Evolutionary conservation across 2,888 invertebrate species (phyloP), one percentile per base, ranked within the genome.

Genomic region (Apantesis nais): DNA sequence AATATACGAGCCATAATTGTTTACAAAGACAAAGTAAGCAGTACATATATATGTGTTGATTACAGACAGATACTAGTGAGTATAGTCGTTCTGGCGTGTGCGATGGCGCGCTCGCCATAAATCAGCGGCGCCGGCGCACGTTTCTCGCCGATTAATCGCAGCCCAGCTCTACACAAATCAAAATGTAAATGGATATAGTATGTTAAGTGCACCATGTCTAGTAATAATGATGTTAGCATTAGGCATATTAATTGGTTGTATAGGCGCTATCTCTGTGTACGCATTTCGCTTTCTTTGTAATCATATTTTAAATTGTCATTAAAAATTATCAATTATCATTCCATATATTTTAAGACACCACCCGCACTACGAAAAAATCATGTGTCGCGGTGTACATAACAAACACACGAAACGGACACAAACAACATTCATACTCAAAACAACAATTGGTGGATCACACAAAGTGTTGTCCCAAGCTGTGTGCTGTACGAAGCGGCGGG

Each of bases 171-270:
- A 91, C 93, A 94, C 94, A 94, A 95, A 95, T 95, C 94, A 95
- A 93, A 93, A 92, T 93, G 94, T 93, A 94, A 94, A 94, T 93
- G 93, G 93, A 94, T 94, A 94, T 93, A 93, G 92, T 93, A 93
- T 93, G 93, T 92, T 93, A 94, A 94, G 93, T 92, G 92, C 92
- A 90, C 91, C 88, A 87, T 89, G 91, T 89, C 93, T 90, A 89
- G 93, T 94, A 95, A 95, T 95, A 95, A 95, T 94, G 94, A 95
- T 95, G 94, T 95, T 95, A 94, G 94, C 94, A 95, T 95, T 95
- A 95, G 94, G 92, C 93, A 93, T 94, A 94, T 95, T 94, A 94
- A 95, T 94, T 94, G 94, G 89, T 86, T 87, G 90, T 91, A 92
- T 93, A 90, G 90, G 89, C 89, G 91, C 91, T 93, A 93, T 94